These are phyloP conservation scores for Hoplostethus atlanticus DNA, from an alignment of 2,797 vertebrate species.

Conservation along the genomic window DNA sequence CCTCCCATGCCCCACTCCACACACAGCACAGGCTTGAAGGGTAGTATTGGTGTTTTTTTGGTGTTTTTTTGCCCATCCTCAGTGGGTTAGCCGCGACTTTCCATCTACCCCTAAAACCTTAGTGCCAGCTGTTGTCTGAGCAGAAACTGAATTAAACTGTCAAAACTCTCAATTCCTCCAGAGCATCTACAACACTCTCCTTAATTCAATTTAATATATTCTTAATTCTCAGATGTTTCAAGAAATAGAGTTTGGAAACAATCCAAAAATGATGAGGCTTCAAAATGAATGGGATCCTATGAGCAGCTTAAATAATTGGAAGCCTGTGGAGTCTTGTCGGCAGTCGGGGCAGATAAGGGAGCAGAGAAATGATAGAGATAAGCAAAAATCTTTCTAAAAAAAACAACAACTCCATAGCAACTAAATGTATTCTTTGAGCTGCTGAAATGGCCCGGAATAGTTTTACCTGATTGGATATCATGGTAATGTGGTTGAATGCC, in stretches of 20 bases:
- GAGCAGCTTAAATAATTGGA: slow-evolving; percentile 33
- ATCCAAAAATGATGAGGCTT: slow-evolving; percentile 32
- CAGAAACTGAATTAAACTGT: slow-evolving; percentile 31
- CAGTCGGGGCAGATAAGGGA: slow-evolving; percentile 8
- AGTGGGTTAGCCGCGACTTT: not conserved
- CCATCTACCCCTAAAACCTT: not conserved
- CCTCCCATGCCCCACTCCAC: not conserved
- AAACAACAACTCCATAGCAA: not conserved
- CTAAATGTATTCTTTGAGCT: slow-evolving; percentile 12
- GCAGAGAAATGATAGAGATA: not conserved
- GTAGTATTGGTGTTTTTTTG: not conserved
- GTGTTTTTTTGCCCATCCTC: not conserved
- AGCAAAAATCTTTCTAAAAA: not conserved
- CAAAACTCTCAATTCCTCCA: not conserved
- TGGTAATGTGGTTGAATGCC: slow-evolving; percentile 79
- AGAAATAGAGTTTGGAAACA: slow-evolving; percentile 17
- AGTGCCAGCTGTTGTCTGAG: not conserved
- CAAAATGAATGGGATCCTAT: slow-evolving; percentile 33
- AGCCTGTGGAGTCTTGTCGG: not conserved
- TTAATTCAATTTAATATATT: slow-evolving; percentile 28
- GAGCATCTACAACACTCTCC: not conserved
- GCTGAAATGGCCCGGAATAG: slow-evolving; percentile 1
- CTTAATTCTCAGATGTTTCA: slow-evolving; percentile 44
- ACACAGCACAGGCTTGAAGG: not conserved
- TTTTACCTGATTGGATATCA: slow-evolving; percentile 80